Percentiles rank a stretch among this genome's conserved stretches.
phyloP scores from a whole-genome alignment of 2,113 vertebrate species.

The Labrus mixtus region DNA sequence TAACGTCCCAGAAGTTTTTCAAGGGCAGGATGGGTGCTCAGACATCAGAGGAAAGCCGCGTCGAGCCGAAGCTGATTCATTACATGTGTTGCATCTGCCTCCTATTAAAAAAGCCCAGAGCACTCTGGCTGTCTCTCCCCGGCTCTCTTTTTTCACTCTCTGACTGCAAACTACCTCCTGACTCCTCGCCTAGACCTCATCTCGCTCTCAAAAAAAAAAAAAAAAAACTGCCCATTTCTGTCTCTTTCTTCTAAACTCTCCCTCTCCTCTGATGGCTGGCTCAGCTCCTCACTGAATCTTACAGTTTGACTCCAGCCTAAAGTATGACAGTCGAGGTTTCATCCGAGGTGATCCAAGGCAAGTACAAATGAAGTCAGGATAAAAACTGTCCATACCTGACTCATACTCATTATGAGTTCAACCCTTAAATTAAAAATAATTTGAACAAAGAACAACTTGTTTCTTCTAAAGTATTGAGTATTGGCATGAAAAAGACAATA shows the following conservation, averaged over 20 bases:
- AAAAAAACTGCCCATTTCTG: slow-evolving; percentile 26
- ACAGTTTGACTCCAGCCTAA: slow-evolving; percentile 27
- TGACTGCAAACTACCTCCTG: slow-evolving; percentile 66
- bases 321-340: neutral
- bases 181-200: slow-evolving; percentile 50
- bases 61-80: slow-evolving; percentile 85
- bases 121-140: slow-evolving; percentile 79
- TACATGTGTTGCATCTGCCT: slow-evolving; percentile 87
- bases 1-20: slow-evolving; percentile 85
- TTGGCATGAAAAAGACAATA: neutral
- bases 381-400: neutral
- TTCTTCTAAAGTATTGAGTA: neutral
- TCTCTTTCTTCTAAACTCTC: slow-evolving; percentile 43
- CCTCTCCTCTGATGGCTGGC: slow-evolving; percentile 31
- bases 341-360: neutral
- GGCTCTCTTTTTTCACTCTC: slow-evolving; percentile 61
- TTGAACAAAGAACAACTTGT: neutral
- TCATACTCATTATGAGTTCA: neutral
- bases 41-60: slow-evolving; percentile 87
- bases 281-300: slow-evolving; percentile 35
- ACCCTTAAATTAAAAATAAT: neutral
- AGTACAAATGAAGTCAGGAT: neutral
- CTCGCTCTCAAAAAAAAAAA: slow-evolving; percentile 13
- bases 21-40: slow-evolving; percentile 87
- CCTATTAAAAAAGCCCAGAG: slow-evolving; percentile 85